A percentile compares a stretch with the other conserved stretches of the same genome.
phyloP scores from a whole-genome alignment of 1,140 invertebrate genomes.

The Galendromus occidentalis region DNA sequence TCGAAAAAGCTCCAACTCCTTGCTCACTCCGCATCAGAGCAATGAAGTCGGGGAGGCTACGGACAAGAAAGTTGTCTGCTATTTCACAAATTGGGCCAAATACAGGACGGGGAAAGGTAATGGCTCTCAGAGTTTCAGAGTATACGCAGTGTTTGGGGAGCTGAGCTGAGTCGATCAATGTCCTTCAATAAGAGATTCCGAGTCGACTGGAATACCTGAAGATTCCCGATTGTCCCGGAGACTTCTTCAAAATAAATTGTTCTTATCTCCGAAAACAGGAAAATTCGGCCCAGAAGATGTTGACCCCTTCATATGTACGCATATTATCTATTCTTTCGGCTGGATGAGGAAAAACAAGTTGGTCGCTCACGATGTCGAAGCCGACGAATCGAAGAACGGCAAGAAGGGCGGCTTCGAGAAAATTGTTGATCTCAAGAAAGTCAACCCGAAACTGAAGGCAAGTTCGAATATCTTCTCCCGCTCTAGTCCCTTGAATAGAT shows the following conservation, averaged over 20 bases:
- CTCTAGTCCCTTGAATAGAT: too few species aligned
- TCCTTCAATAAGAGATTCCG: neutral
- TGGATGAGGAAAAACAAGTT: constrained; percentile 87
- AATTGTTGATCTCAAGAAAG: constrained; percentile 59
- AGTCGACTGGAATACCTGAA: neutral
- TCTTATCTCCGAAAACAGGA: constrained; percentile 43
- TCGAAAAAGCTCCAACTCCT: neutral
- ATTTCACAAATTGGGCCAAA: constrained; percentile 66
- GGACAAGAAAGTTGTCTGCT: constrained; percentile 17
- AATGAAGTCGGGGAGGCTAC: neutral
- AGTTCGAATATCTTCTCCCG: neutral
- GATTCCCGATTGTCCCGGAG: neutral
- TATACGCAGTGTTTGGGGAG: neutral
- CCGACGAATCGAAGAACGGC: constrained; percentile 77
- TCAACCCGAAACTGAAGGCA: constrained; percentile 69
- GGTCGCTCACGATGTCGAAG: constrained; percentile 61
- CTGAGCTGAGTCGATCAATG: neutral
- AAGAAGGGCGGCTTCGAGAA: constrained; percentile 70
- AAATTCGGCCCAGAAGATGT: constrained; percentile 90
- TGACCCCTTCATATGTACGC: constrained; percentile 78
- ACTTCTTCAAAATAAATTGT: neutral
- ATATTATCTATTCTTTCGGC: constrained; percentile 85
- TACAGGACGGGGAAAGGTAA: constrained; percentile 41
- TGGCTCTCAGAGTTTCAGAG: neutral
- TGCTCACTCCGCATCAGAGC: neutral